Evolutionary conservation across 2,888 invertebrate genomes (phyloP), one percentile per base, ranked within the genome.

Genomic region (Lutraria lutraria): DNA sequence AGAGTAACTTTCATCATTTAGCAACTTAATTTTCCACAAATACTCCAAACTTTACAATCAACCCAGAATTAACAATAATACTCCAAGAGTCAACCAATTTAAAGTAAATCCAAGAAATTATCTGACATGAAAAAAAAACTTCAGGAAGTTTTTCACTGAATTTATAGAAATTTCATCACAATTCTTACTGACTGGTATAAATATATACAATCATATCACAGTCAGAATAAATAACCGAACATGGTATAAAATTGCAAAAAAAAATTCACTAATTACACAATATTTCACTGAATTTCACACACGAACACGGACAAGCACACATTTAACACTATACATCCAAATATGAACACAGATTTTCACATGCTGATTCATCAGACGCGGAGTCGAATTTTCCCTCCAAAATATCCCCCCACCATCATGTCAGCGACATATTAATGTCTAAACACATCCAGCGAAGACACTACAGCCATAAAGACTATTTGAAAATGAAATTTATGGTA

Each of bases 401-500:
- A 76, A 34, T 76, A 19, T 16, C 34, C 31, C 76, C 56, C 21
- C 12, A 21, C 3, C 31, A 25, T 34, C 76, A 34, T 15, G 34
- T 34, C 16, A 25, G 63, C n/a, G 29, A 76, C 34, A 31, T 56
- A 19, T 34, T 19, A 34, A n/a, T 76, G 76, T 76, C 76, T 31
- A 76, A 31, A 76, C 19, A 76, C 76, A 76, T 76, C 25, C 76
- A 76, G 34, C 4, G 31, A 31, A 76, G 16, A 34, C 15, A 76
- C 34, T 19, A 15, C 29, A 31, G 76, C 29, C 76, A 31, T 34
- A 31, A 16, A 76, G 19, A 12, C 6, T 76, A 34, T 76, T 76
- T 34, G 16, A 76, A 56, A 76, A 76, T 76, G 25, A 76, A 34
- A 76, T 76, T 76, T 34, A 34, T 76, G 31, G 76, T 76, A 31